Percentiles rank a stretch among this genome's conserved stretches.
phyloP scores from a whole-genome alignment of 2,113 vertebrate species.

The Pelobates fuscus region DNA sequence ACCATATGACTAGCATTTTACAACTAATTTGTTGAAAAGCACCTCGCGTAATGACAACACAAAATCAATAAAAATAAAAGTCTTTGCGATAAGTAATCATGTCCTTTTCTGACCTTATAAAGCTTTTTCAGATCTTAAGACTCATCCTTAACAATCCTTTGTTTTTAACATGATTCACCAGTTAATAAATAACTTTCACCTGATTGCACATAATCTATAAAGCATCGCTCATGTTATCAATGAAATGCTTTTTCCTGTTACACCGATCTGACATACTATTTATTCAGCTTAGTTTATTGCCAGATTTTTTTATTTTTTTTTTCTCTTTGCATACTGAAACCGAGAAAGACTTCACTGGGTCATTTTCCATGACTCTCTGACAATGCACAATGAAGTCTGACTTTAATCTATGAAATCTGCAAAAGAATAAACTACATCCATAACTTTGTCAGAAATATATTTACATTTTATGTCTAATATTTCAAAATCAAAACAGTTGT shows the following conservation, averaged over 20 bases:
- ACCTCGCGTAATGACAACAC: slow-evolving; percentile 59
- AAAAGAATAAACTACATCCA: slow-evolving; percentile 52
- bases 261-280: slow-evolving; percentile 31
- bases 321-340: slow-evolving; percentile 43
- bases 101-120: slow-evolving; percentile 60
- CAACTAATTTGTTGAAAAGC: slow-evolving; percentile 57
- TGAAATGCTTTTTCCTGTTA: slow-evolving; percentile 41
- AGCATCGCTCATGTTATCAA: slow-evolving; percentile 52
- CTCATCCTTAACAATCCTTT: slow-evolving; percentile 56
- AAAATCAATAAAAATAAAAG: slow-evolving; percentile 64
- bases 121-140: slow-evolving; percentile 56
- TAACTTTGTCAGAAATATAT: slow-evolving; percentile 54
- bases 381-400: slow-evolving; percentile 52
- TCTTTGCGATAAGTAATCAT: slow-evolving; percentile 57
- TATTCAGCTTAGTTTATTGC: slow-evolving; percentile 42
- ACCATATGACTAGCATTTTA: slow-evolving; percentile 57
- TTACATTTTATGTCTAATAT: slow-evolving; percentile 58
- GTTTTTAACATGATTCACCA: slow-evolving; percentile 58
- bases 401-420: slow-evolving; percentile 59
- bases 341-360: slow-evolving; percentile 50
- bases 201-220: slow-evolving; percentile 62
- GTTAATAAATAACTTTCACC: slow-evolving; percentile 63
- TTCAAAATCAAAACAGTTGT: slow-evolving; percentile 55
- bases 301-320: slow-evolving; percentile 31
- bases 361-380: slow-evolving; percentile 55